Percentiles rank a stretch among this genome's conserved stretches.
phyloP scores from a whole-genome alignment of 2,797 vertebrate genomes.

The Ceryle rudis region DNA sequence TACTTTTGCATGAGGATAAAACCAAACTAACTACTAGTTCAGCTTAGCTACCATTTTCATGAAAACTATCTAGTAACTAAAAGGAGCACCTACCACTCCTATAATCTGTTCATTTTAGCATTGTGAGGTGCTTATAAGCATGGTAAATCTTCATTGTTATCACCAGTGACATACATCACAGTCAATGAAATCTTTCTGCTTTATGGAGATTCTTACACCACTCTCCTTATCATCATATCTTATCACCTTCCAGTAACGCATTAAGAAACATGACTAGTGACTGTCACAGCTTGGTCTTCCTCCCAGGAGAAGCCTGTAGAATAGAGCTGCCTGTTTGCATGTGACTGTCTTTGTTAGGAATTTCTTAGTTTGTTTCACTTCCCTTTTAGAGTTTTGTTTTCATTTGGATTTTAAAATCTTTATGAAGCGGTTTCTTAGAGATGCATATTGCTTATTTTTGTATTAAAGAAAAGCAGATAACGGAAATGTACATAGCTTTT shows the following conservation, averaged over 20 bases:
- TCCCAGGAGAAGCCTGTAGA: neutral
- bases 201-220: neutral
- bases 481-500: neutral
- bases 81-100: neutral
- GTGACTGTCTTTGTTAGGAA: neutral
- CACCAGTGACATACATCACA: constrained; percentile 32
- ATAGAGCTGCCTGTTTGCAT: rapidly evolving
- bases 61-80: neutral
- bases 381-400: neutral
- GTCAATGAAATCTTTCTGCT: constrained; percentile 40
- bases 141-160: constrained; percentile 35
- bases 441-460: neutral
- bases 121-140: neutral
- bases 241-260: constrained; percentile 1
- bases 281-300: constrained; percentile 2
- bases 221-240: constrained; percentile 28
- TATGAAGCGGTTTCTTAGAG: neutral
- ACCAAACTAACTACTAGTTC: neutral
- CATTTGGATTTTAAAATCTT: neutral
- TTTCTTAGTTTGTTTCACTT: neutral
- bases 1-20: neutral
- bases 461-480: neutral
- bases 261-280: constrained; percentile 44
- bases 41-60: neutral
- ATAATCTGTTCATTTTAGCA: neutral